These are phyloP conservation scores for Miniopterus natalensis DNA, from an alignment of 2,113 vertebrate species.

Conservation along the genomic window DNA sequence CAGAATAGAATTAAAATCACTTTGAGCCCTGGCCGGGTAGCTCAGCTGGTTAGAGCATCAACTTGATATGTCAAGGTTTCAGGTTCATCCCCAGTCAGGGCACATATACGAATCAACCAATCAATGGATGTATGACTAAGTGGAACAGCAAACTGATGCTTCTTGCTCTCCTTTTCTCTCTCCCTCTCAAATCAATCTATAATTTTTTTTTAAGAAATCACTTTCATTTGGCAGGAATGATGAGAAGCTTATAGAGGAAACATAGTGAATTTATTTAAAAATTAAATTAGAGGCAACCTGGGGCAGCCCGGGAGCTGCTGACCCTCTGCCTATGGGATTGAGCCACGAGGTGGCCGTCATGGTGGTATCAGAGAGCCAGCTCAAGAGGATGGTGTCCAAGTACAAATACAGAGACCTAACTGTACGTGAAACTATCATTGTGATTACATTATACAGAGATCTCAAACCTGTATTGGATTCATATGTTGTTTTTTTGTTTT, in stretches of 20 bases:
- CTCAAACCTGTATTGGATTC: slow-evolving; percentile 97
- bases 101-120: background rate
- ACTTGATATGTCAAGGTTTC: background rate
- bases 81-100: background rate
- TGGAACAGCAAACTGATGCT: background rate
- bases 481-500: slow-evolving; percentile 85
- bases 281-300: background rate
- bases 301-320: too few species aligned
- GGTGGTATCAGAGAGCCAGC: too few species aligned
- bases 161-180: background rate
- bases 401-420: slow-evolving; percentile 99
- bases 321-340: too few species aligned
- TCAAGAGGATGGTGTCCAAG: slow-evolving; percentile 78
- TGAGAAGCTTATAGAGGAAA: background rate
- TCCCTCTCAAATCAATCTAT: background rate
- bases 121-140: background rate
- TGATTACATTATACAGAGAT: slow-evolving; percentile 97
- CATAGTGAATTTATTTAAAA: background rate
- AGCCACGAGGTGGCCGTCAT: too few species aligned
- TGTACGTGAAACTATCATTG: slow-evolving; percentile 95
- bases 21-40: background rate
- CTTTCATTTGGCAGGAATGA: slow-evolving; percentile 7
- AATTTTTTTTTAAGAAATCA: background rate
- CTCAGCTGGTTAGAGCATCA: background rate
- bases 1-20: background rate